Evolutionary conservation across 2,113 vertebrate species (phyloP).

Genomic region (Craseonycteris thonglongyai): DNA sequence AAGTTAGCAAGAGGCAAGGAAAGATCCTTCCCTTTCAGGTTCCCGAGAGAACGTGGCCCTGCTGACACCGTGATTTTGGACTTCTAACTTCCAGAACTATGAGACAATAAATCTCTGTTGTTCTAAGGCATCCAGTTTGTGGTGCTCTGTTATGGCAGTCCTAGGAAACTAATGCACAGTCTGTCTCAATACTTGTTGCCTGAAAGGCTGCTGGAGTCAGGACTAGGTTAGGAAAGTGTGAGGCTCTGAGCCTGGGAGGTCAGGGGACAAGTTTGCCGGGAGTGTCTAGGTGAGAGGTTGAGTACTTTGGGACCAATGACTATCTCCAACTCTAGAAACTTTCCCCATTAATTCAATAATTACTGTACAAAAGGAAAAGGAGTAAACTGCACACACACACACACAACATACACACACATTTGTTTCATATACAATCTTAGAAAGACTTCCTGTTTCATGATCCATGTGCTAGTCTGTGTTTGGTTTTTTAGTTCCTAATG

Average conservation of each 20-base stretch:
- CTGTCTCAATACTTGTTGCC: not conserved
- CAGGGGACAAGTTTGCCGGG: not conserved
- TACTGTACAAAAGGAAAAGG: not conserved
- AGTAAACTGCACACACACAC: not conserved
- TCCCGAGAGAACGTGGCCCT: not conserved
- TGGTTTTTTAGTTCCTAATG: not conserved
- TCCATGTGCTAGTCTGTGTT: too few relatives aligned
- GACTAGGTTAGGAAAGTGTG: not conserved
- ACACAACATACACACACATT: too few relatives aligned
- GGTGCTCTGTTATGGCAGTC: not conserved
- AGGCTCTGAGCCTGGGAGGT: not conserved
- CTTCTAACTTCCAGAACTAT: not conserved
- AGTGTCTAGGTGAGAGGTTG: not conserved
- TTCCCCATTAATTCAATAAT: not conserved
- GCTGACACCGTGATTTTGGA: not conserved
- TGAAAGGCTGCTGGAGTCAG: not conserved
- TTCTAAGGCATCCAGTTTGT: not conserved
- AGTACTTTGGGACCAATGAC: not conserved
- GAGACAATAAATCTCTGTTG: not conserved
- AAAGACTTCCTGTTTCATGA: not conserved
- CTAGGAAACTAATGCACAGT: not conserved
- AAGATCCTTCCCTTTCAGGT: not conserved
- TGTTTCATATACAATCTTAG: not conserved
- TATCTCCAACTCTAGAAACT: not conserved
- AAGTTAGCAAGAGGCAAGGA: not conserved